phyloP scores from a whole-genome alignment of 2,113 vertebrate genomes.

The Rhynchomys soricoides region DNA sequence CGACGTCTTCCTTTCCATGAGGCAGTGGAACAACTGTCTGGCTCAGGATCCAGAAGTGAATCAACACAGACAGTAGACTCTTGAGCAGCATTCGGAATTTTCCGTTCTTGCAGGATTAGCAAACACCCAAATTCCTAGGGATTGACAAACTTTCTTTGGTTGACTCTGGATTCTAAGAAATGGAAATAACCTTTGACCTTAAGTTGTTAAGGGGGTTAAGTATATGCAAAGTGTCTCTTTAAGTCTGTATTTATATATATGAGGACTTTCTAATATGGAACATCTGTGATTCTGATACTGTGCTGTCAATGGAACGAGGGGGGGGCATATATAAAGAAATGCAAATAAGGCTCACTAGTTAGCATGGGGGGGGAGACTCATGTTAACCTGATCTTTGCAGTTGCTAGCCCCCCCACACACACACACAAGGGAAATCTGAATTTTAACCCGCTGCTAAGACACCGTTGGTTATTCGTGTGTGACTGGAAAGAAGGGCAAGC shows the following conservation, averaged over 20 bases:
- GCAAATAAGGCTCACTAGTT: conserved; percentile 15
- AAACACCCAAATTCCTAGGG: conserved; percentile 65
- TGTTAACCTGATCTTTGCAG: conserved; percentile 29
- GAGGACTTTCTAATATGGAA: conserved; percentile 8
- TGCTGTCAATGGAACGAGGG: not conserved
- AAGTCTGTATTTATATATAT: not conserved
- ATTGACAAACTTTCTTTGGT: conserved; percentile 72
- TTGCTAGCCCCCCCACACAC: too few species aligned
- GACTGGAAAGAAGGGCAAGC: not conserved
- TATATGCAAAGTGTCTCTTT: not conserved
- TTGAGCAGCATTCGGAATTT: conserved; percentile 66
- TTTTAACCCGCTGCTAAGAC: conserved; percentile 61
- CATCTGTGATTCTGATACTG: conserved; percentile 37
- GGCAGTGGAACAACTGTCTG: not conserved
- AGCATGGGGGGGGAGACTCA: not conserved
- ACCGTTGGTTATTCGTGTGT: conserved; percentile 33
- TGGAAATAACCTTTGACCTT: conserved; percentile 30
- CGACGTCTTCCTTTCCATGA: not conserved
- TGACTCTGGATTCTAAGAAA: conserved; percentile 52
- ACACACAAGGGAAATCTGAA: conserved; percentile 58
- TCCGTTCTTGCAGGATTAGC: conserved; percentile 63
- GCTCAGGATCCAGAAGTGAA: not conserved
- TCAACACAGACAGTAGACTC: not conserved
- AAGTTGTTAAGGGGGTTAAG: conserved; percentile 14
- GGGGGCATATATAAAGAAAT: not conserved